Base-by-base conservation (phyloP, 2,888 invertebrate species). In the Heliconius ethilla region DNA sequence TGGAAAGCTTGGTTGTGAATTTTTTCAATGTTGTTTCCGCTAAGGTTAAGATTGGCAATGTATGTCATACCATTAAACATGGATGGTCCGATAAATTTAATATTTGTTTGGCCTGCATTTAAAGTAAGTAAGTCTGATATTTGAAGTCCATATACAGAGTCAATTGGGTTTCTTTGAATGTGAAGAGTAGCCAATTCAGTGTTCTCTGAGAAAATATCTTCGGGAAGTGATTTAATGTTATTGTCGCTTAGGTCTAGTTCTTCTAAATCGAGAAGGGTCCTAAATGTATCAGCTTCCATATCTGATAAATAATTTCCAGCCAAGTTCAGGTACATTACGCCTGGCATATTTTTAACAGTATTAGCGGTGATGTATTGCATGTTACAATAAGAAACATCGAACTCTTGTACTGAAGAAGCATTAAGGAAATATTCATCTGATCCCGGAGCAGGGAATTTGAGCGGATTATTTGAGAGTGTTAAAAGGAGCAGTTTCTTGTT, bases 211-310 rank as follows among this genome's bases (percentile, higher is more conserved):
- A 97, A 97, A 62, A 97, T 91, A 18, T 95, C 95, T 13, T 93
- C 89, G 0, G 96, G 96, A 73, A 97, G 89, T 5, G 95, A 94
- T 81, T 92, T 95, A 51, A 97, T 94, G 10, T 95, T 92, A 86
- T 97, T 97, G 82, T 96, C 95, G 27, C 97, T 96, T 13, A 97
- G 90, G 85, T 97, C 96, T 45, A 97, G 89, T 85, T 97, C 97
- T 86, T 96, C 96, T 76, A 97, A 94, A 72, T 95, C 95, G 18
- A 95, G 91, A 37, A 96, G 90, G 33, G 95, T 93, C 79, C 95
- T 95, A 88, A 97, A 97, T 0, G 95, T 94, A 75, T 93, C 92
- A 29, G 93, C 93, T 78, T 96, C 95, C 84, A 96, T 92, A 73
- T 95, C 94, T 74, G 94, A 95, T 73, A 97, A 89, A 76, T 95